Conservation (phyloP, 2,113 vertebrate genomes). For the Ancistrus triradiatus region DNA sequence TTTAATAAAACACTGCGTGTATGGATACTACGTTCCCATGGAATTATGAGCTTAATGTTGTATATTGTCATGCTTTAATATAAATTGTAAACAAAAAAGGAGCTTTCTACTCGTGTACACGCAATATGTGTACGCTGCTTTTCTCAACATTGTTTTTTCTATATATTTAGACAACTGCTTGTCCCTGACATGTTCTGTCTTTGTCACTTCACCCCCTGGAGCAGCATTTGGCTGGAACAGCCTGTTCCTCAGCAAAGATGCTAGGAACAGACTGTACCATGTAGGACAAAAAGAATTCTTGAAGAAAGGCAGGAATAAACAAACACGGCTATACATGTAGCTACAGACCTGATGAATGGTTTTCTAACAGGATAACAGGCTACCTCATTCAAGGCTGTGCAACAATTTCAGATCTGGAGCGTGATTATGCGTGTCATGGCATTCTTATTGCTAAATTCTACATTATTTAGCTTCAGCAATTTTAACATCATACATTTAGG, state of each 20-base stretch:
- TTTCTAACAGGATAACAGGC: too few relatives aligned
- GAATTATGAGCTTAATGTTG: too few relatives aligned
- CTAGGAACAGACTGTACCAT: constrained; percentile 25
- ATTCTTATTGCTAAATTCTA: neutral
- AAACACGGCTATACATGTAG: neutral
- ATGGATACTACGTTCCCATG: too few relatives aligned
- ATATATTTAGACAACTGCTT: constrained; percentile 12
- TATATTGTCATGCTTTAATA: too few relatives aligned
- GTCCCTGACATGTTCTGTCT: constrained; percentile 15
- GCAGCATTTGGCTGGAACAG: constrained; percentile 29
- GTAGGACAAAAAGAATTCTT: constrained; percentile 16
- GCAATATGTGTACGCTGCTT: too few relatives aligned
- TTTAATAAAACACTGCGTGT: too few relatives aligned
- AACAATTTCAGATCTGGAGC: neutral
- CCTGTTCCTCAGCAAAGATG: constrained; percentile 19
- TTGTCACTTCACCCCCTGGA: constrained; percentile 30
- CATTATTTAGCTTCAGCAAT: too few relatives aligned
- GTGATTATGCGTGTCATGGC: neutral
- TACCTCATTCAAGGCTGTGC: neutral
- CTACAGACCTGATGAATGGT: too few relatives aligned
- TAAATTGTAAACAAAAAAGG: too few relatives aligned
- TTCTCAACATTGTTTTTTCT: too few relatives aligned
- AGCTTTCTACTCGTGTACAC: too few relatives aligned
- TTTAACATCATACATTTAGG: too few relatives aligned
- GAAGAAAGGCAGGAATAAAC: constrained; percentile 10